These are phyloP conservation scores for Rhinopithecus roxellana DNA, from an alignment of 2,113 vertebrate genomes.

Conservation along the genomic window DNA sequence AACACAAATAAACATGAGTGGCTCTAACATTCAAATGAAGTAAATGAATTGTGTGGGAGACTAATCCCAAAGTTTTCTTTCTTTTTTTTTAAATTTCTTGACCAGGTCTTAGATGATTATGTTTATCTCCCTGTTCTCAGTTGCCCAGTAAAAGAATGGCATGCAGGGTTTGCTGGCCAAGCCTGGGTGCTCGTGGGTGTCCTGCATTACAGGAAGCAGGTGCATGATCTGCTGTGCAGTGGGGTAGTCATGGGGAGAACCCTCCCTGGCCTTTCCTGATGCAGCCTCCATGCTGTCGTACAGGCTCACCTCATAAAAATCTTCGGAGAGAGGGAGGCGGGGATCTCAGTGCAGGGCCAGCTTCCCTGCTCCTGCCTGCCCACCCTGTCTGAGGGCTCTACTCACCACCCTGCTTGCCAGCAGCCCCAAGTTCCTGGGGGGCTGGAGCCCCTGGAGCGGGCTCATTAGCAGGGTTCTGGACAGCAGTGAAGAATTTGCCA, in stretches of 20 bases:
- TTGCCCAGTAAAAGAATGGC: conserved; percentile 96
- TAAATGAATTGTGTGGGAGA: conserved; percentile 84
- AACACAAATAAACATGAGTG: conserved; percentile 81
- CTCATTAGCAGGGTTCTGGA: conserved; percentile 71
- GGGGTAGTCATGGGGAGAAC: conserved; percentile 82
- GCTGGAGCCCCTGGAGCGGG: neutral
- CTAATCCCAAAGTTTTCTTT: conserved; percentile 57
- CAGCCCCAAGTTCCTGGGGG: conserved; percentile 79
- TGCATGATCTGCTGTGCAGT: conserved; percentile 96
- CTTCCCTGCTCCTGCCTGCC: rapidly evolving
- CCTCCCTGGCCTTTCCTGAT: neutral
- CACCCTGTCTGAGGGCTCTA: rapidly evolving
- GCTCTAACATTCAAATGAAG: conserved; percentile 84
- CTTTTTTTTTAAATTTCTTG: neutral
- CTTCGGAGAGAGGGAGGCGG: conserved; percentile 73
- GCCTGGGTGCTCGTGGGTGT: conserved; percentile 87
- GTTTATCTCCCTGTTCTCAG: conserved; percentile 93
- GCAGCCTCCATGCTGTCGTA: conserved; percentile 42
- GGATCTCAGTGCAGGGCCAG: neutral
- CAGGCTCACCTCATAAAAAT: conserved; percentile 84
- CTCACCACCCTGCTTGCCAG: conserved; percentile 86
- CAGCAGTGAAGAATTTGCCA: conserved; percentile 84
- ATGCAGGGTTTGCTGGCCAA: conserved; percentile 93
- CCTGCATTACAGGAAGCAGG: conserved; percentile 95
- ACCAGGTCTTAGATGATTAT: conserved; percentile 89